These are phyloP conservation scores for Heterotilapia buettikoferi DNA, from an alignment of 2,113 vertebrate species.

Conservation along the genomic window DNA sequence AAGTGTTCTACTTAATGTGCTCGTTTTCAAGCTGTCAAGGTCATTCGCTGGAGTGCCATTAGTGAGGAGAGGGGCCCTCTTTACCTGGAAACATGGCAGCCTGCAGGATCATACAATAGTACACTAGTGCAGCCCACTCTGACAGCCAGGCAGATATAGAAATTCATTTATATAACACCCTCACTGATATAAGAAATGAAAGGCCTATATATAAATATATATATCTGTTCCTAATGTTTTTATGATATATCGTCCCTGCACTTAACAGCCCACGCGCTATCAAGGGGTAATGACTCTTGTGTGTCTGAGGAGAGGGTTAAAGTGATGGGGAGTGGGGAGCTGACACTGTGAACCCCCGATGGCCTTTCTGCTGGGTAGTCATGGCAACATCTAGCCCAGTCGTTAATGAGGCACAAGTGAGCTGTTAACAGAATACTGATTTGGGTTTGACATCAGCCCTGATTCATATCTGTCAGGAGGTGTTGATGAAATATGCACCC, in stretches of 20 bases:
- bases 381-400: conserved; percentile 58
- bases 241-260: not conserved
- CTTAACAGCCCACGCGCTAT: not conserved
- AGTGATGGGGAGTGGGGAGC: conserved; percentile 35
- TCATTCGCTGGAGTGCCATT: conserved; percentile 67
- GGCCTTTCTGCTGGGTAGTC: conserved; percentile 60
- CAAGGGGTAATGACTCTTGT: conserved; percentile 38
- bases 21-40: conserved; percentile 73
- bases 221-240: not conserved
- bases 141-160: not conserved
- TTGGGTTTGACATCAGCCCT: conserved; percentile 48
- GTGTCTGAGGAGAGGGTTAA: conserved; percentile 47
- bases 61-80: conserved; percentile 47
- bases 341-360: conserved; percentile 59
- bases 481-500: conserved; percentile 36
- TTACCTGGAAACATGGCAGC: conserved; percentile 48
- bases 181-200: not conserved
- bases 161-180: not conserved
- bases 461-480: conserved; percentile 44
- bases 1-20: conserved; percentile 72
- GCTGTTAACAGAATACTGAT: conserved; percentile 69
- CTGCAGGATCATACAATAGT: not conserved
- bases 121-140: not conserved
- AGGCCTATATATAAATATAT: not conserved
- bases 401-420: conserved; percentile 65